Evolutionary conservation across 2,888 invertebrate genomes (phyloP), one percentile per base, ranked within the genome.

Genomic region (Rhabditophanes sp.): DNA sequence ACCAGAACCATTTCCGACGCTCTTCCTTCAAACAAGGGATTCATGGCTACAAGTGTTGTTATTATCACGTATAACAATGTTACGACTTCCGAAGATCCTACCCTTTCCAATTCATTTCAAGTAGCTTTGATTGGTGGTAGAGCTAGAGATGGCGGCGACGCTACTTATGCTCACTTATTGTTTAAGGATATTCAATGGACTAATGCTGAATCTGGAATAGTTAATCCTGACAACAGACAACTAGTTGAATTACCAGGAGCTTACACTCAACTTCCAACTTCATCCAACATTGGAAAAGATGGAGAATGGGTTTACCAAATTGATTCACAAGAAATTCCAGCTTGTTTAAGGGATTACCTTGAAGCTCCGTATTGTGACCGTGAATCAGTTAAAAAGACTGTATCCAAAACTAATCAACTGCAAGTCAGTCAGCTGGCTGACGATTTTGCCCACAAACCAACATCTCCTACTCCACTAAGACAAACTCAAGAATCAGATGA

Each of bases 101-200:
- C n/a, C n/a, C n/a, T n/a, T n/a, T n/a, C 44, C n/a, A 65, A 65
- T 40, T 61, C 59, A 2, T 60, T 55, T 40, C 64, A 64, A 48
- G 38, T 54, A 1, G 41, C 56, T 6, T 35, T 60, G 3, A 49
- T 62, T 34, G 55, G 53, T 25, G 64, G 64, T 12, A 25, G 38
- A 12, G 46, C 45, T 22, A 37, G 37, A 8, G 25, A 35, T 8
- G 37, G 42, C 7, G 51, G 55, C 27, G 38, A 47, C 20, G 38
- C 20, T 15, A 61, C 64, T 7, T 65, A 50, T 33, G 57, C 43
- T 2, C 45, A 56, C 23, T 35, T 55, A 15, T 48, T 65, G 24
- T 64, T 61, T 42, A 46, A 53, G 23, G 49, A 53, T 28, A 34
- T 64, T 14, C 27, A 38, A 3, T 65, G 64, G 64, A 42, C 43